phyloP scores from a whole-genome alignment of 2,113 vertebrate genomes.

The Dendropsophus ebraccatus region DNA sequence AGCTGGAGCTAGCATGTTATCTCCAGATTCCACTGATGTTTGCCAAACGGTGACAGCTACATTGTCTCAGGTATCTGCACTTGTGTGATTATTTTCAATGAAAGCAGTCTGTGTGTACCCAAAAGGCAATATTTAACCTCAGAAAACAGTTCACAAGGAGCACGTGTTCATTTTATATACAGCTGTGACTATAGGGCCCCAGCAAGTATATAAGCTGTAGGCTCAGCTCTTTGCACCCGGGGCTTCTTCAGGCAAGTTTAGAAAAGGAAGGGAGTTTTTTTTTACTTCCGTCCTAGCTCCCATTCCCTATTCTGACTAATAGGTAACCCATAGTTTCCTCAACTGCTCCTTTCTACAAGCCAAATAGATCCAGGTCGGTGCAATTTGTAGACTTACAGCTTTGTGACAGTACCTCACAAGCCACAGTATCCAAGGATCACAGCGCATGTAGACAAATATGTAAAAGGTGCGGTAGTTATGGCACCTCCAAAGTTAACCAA shows the following conservation, averaged over 20 bases:
- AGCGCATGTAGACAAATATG: too few relatives aligned
- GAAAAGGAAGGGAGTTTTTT: too few relatives aligned
- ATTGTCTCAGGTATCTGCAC: constrained; percentile 20
- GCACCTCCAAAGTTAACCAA: too few relatives aligned
- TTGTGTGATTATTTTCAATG: constrained; percentile 14
- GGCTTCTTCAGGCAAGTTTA: too few relatives aligned
- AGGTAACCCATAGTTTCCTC: neutral
- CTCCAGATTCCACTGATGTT: constrained; percentile 11
- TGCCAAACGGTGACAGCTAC: constrained; percentile 19
- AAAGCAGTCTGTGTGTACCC: constrained; percentile 33
- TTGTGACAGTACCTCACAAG: too few relatives aligned
- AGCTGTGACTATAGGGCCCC: neutral
- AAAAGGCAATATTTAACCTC: constrained; percentile 28
- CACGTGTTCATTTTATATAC: neutral
- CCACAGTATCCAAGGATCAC: too few relatives aligned
- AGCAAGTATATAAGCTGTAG: neutral
- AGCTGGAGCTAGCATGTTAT: constrained; percentile 14
- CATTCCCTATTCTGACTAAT: too few relatives aligned
- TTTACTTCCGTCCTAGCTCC: too few relatives aligned
- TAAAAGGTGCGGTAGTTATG: too few relatives aligned
- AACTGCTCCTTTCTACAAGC: too few relatives aligned
- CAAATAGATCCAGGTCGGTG: too few relatives aligned
- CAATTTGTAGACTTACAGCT: too few relatives aligned
- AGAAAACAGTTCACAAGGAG: neutral
- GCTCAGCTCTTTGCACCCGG: neutral